These are phyloP conservation scores for Trichopria drosophilae DNA, from an alignment of 2,888 invertebrate species.

Conservation along the genomic window DNA sequence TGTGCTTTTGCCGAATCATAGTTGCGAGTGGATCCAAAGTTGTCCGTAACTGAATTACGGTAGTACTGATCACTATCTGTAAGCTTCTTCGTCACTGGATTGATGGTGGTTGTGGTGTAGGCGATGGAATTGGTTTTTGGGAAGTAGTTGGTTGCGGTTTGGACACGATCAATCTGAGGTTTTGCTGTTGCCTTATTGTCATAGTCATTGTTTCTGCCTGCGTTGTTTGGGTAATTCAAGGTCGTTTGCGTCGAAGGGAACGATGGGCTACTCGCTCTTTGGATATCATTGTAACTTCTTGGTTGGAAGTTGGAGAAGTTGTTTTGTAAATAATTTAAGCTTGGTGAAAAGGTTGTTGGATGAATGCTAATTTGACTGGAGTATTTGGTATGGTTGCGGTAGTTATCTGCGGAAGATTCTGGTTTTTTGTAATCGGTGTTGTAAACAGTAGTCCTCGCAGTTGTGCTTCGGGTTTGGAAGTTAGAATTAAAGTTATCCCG, in stretches of 20 bases:
- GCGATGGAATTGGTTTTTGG: constrained; percentile 59
- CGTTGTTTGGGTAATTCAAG: too few species aligned
- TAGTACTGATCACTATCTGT: constrained; percentile 41
- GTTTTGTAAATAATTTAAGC: too few species aligned
- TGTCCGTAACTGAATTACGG: constrained; percentile 39
- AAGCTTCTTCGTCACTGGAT: constrained; percentile 49
- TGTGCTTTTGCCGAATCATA: constrained; percentile 45
- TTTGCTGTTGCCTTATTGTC: constrained; percentile 42
- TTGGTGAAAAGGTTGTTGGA: too few species aligned
- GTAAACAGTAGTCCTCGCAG: constrained; percentile 39
- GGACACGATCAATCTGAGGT: constrained; percentile 42
- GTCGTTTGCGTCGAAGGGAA: too few species aligned
- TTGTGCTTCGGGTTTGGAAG: constrained; percentile 46
- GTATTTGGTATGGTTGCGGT: too few species aligned
- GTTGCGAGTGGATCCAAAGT: constrained; percentile 41
- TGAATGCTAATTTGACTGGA: too few species aligned
- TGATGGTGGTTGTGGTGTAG: constrained; percentile 60
- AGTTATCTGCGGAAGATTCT: too few species aligned
- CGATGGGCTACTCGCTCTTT: too few species aligned
- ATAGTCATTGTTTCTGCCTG: constrained; percentile 36
- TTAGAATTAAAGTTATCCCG: too few species aligned
- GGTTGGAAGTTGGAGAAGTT: too few species aligned
- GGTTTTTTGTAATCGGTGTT: constrained; percentile 37
- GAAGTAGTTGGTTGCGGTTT: constrained; percentile 44
- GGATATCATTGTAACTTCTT: too few species aligned